phyloP scores from a whole-genome alignment of 2,888 invertebrate genomes.

The Pterobdella sp. region DNA sequence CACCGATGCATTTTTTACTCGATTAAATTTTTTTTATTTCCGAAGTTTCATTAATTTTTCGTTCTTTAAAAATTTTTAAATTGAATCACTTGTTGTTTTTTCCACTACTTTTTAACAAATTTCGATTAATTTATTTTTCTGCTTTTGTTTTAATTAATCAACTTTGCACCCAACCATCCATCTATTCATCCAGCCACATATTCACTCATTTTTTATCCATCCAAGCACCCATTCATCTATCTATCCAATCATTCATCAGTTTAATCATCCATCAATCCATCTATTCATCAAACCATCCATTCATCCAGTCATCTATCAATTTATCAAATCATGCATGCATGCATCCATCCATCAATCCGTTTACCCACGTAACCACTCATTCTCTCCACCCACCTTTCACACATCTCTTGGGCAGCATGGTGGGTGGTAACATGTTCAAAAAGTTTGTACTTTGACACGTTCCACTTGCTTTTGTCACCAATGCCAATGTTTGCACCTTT shows the following conservation, averaged over 20 bases:
- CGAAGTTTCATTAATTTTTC: no score
- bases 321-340: neutral
- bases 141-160: no score
- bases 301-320: neutral
- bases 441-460: conserved; percentile 35
- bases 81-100: no score
- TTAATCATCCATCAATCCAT: conserved; percentile 6
- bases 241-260: neutral
- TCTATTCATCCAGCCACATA: neutral
- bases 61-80: no score
- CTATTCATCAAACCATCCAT: neutral
- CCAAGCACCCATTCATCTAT: neutral
- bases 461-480: conserved; percentile 12
- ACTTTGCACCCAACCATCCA: neutral
- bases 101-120: no score
- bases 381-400: conserved; percentile 26
- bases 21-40: no score
- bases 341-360: neutral
- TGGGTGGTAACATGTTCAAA: conserved; percentile 34
- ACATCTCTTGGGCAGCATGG: conserved; percentile 36
- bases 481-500: neutral
- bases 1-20: no score
- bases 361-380: no score
- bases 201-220: neutral
- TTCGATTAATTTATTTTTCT: no score